A percentile compares a stretch with the other conserved stretches of the same genome.
These are phyloP conservation scores for Galaxias olidus DNA, from an alignment of 2,797 vertebrate genomes.

Conservation along the genomic window DNA sequence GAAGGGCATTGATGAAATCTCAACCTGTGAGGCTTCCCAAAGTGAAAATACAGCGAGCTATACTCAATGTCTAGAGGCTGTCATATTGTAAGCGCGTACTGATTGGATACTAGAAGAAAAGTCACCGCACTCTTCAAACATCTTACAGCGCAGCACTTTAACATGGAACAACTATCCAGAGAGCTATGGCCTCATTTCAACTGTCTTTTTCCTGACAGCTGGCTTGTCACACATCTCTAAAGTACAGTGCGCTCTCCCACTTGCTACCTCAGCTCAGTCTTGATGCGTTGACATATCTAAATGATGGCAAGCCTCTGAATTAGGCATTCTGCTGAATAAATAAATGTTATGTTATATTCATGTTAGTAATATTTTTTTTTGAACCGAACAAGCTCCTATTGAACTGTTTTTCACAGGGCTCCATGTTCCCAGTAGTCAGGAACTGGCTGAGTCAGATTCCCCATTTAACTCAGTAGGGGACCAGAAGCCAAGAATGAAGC, in stretches of 20 bases:
- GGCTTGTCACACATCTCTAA: slow-evolving; percentile 23
- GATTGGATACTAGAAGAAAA: slow-evolving; percentile 1
- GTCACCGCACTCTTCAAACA: background rate
- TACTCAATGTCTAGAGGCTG: no score
- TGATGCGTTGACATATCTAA: slow-evolving; percentile 31
- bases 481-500: slow-evolving; percentile 59
- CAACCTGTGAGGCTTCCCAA: no score
- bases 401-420: slow-evolving; percentile 47
- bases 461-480: slow-evolving; percentile 62
- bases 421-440: slow-evolving; percentile 42
- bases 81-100: background rate
- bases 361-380: slow-evolving; percentile 45
- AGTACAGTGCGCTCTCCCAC: slow-evolving; percentile 10
- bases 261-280: slow-evolving; percentile 14
- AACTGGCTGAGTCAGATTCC: slow-evolving; percentile 56
- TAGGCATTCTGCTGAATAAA: slow-evolving; percentile 40
- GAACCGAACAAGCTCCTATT: slow-evolving; percentile 44
- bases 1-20: no score
- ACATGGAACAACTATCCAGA: slow-evolving; percentile 17
- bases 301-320: slow-evolving; percentile 27
- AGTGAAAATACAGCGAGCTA: no score
- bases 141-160: slow-evolving; percentile 5
- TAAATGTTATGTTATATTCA: slow-evolving; percentile 47
- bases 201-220: slow-evolving; percentile 27
- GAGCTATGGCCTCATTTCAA: slow-evolving; percentile 8